Evolutionary conservation across 2,797 vertebrate species (phyloP).

Genomic region (Xiphophorus birchmanni): DNA sequence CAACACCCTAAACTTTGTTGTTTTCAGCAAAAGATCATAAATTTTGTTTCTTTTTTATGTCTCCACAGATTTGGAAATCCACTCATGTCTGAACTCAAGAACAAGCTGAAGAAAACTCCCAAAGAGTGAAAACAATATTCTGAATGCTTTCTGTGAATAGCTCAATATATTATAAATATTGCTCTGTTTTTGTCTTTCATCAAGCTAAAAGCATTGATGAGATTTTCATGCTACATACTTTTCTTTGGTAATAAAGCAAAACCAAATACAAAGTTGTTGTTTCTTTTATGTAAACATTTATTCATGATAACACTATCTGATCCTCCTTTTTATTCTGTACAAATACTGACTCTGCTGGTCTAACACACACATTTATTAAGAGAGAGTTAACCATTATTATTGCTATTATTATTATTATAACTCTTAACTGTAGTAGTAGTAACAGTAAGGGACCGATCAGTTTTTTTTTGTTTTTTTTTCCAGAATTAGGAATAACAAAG

Average conservation of each 20-base stretch:
- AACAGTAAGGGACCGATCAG: not conserved
- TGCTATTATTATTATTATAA: not conserved
- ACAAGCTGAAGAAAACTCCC: conserved; percentile 79
- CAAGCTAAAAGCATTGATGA: conserved; percentile 4
- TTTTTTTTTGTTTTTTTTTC: too few relatives aligned
- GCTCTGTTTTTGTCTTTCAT: conserved; percentile 28
- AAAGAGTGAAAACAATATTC: conserved; percentile 62
- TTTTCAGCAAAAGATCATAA: not conserved
- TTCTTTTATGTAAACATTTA: not conserved
- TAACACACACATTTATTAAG: not conserved
- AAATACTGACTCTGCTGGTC: not conserved
- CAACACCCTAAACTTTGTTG: not conserved
- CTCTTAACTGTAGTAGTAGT: not conserved
- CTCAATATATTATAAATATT: conserved; percentile 19
- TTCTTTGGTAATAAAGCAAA: conserved; percentile 43
- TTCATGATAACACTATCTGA: not conserved
- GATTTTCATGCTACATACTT: not conserved
- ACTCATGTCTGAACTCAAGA: conserved; percentile 81
- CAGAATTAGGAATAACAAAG: not conserved
- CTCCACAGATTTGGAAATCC: conserved; percentile 79
- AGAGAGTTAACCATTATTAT: not conserved
- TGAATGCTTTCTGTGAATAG: conserved; percentile 19
- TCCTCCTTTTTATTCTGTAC: not conserved
- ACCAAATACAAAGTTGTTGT: not conserved
- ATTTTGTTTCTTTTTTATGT: conserved; percentile 14